Evolutionary conservation across 2,797 vertebrate genomes (phyloP), one percentile per base, ranked within the genome.

Genomic region (Mastacembelus armatus): DNA sequence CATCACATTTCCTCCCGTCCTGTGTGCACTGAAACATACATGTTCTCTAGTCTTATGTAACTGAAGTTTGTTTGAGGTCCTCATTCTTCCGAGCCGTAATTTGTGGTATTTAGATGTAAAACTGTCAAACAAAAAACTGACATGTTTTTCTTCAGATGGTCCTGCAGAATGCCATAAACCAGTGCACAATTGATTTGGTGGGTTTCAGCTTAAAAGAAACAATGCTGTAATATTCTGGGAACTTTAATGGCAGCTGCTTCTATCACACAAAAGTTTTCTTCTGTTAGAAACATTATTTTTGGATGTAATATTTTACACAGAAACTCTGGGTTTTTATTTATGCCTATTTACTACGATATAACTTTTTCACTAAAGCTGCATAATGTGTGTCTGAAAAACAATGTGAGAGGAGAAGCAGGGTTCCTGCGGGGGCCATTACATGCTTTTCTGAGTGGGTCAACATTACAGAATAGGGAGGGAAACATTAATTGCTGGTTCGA

Each of bases 401-500:
- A 42, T 26, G 42, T 30, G 32, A 61, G 65, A 44, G 68, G 66
- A 57, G n/a, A n/a, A 61, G 4, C 60, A 47, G 68, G 44, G 27
- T 64, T 69, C 44, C 66, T 78, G 51, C 12, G 18, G 29, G 18
- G 71, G 78, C 78, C 71, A 83, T 50, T 55, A n/a, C 36, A 56
- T 68, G 63, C 55, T 71, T 74, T 71, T 66, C 4, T 0, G 55
- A 59, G 50, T 21, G 27, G 76, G 77, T 85, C 77, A 76, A 49
- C 60, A 55, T 55, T 11, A 50, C 14, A 54, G 40, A n/a, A 5
- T 4, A 54, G 65, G 60, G 74, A 78, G 58, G 44, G 66, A 79
- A 86, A 80, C 40, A 74, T n/a, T 76, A 63, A 86, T 66, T 72
- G 67, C 73, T 85, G 86, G 83, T 88, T 87, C 87, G 75, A 83